Base-by-base conservation (phyloP, 1,140 invertebrate genomes). In the Pseudomyrmex pallidus region DNA sequence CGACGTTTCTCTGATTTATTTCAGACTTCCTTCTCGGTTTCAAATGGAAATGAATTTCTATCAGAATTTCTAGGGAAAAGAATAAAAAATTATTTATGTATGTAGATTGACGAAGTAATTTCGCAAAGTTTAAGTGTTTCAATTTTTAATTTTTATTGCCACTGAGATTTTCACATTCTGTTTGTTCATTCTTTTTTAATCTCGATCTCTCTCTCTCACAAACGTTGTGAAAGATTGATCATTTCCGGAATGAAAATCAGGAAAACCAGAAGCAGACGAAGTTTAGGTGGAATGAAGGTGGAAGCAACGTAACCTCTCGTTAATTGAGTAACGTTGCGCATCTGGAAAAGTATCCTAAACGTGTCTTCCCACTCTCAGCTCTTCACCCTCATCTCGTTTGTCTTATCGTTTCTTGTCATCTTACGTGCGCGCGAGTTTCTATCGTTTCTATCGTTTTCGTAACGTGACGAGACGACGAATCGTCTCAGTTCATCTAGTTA, bases 391-490 rank as follows among this genome's bases (percentile, higher is more conserved):
- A 4, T 15, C 63, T 68, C 15, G 52, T 25, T 64, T 52, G 66
- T 78, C 74, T 46, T 67, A 22, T 44, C 52, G 25, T 57, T 57
- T 54, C 50, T 64, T 35, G 54, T 59, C 54, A 46, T 68, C 22
- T 13, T 22, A 15, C 44, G 13, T 44, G 44, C 13, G 22, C 22
- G 22, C 22, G 22, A 25, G 20, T 64, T 63, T 73, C 68, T 64
- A 48, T 8, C 44, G 35, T 52, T 64, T 66, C 57, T 70, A 35
- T 44, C 44, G 9, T 20, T 67, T 84, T 77, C 70, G 67, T 70
- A 77, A 84, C 46, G 50, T 85, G 87, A 85, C 84, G 62, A 89
- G 74, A 77, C 82, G 74, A 67, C 63, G 54, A 83, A 66, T 48
- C 22, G 66, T 56, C 48, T 56, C 48, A 74, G 50, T 70, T 59